A percentile compares a stretch with the other conserved stretches of the same genome.
These are phyloP conservation scores for Sclerodermus sp. DNA, from an alignment of 2,888 invertebrate genomes.

Conservation along the genomic window DNA sequence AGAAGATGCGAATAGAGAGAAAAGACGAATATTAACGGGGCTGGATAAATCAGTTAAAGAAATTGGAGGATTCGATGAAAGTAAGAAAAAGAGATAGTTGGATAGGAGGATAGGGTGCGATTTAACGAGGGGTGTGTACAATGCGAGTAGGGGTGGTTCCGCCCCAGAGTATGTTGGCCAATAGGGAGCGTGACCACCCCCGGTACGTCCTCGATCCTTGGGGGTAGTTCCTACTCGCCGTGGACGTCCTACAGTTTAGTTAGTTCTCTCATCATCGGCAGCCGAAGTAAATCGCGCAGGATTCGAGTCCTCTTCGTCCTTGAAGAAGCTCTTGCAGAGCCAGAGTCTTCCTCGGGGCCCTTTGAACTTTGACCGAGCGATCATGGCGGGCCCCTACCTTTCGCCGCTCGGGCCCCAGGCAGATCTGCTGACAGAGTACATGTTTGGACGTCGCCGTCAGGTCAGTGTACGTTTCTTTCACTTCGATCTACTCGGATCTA, in stretches of 20 bases:
- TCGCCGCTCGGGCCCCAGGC: conserved; percentile 75
- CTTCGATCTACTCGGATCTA: too few species aligned
- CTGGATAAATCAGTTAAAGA: too few species aligned
- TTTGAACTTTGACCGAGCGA: too few species aligned
- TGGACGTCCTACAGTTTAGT: neutral
- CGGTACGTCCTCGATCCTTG: neutral
- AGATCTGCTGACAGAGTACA: conserved; percentile 87
- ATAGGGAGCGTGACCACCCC: conserved; percentile 18
- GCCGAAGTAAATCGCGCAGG: too few species aligned
- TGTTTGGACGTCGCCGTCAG: conserved; percentile 84
- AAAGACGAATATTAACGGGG: too few species aligned
- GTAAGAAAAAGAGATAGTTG: conserved; percentile 13
- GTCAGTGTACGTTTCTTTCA: conserved; percentile 58
- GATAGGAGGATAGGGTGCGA: conserved; percentile 17
- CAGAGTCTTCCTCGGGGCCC: too few species aligned
- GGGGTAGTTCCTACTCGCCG: conserved; percentile 18
- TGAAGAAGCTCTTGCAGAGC: too few species aligned
- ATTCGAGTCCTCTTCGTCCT: too few species aligned
- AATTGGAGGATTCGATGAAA: neutral
- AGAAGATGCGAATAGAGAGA: neutral
- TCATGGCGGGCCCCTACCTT: conserved; percentile 84
- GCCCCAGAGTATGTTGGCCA: conserved; percentile 27
- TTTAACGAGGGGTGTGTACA: conserved; percentile 23
- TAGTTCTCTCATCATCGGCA: too few species aligned
- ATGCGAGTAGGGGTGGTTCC: conserved; percentile 15